Evolutionary conservation across 1,140 invertebrate genomes (phyloP), one percentile per base, ranked within the genome.

Genomic region (Pemphigus obesinymphae): DNA sequence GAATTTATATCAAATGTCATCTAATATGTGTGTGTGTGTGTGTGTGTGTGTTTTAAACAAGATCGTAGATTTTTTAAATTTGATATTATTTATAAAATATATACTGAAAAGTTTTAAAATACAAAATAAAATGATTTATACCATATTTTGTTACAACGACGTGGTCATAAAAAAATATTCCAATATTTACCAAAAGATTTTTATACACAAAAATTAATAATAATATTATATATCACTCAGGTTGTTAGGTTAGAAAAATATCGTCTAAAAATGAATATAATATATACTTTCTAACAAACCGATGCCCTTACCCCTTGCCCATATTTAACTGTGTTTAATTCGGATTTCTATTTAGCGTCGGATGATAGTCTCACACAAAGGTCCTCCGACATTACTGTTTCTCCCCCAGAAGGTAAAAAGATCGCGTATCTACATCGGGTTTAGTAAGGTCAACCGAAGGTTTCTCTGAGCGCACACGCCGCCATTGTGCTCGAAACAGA

Each of bases 341-440:
- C 53, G 75, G 50, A 78, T 78, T 78, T 78, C 75, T 78, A 78
- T 55, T 78, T 78, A 78, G 34, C 23, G 29, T 78, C 34, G 53
- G 34, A 53, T 34, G 29, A 75, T 70, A 50, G 72, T 75, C 48
- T 53, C 29, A 48, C 29, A 70, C 53, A 78, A 78, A 78, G 75
- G 75, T 37, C 50, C n/a, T 26, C 73, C 34, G 75, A 78, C 50
- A 78, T 58, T 78, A 78, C 53, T 78, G 53, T 78, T 78, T 78
- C 75, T 78, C 75, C 75, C 53, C 75, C 75, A 78, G 75, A 78
- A 78, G 75, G 75, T 78, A 78, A 78, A 78, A 78, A 78, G 75
- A 78, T 78, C 75, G 58, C 29, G 53, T 78, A 78, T 78, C 75
- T 55, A 23, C 75, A 34, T 37, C 50, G 53, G 75, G 75, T 78